A percentile compares a stretch with the other conserved stretches of the same genome.
Evolutionary conservation across 2,113 vertebrate species (phyloP).

Genomic region (Xenopus borealis): DNA sequence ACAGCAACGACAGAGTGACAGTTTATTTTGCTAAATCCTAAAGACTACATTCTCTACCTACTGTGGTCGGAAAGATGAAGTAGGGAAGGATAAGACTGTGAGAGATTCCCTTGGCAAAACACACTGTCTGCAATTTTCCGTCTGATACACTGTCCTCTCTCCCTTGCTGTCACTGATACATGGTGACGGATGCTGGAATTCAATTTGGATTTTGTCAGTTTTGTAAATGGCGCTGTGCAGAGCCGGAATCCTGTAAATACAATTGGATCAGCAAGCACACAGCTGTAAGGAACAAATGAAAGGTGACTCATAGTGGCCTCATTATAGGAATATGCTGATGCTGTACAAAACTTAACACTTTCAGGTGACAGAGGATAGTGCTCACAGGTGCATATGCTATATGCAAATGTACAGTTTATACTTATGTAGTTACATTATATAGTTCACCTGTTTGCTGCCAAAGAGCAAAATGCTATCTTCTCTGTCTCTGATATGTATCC

Average conservation of each 20-base stretch:
- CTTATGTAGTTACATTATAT: neutral
- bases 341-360: constrained; percentile 14
- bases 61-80: constrained; percentile 11
- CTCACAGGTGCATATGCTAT: too few relatives aligned
- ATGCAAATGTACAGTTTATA: neutral
- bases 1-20: constrained; percentile 44
- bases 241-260: constrained; percentile 50
- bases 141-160: constrained; percentile 39
- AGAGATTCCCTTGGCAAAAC: constrained; percentile 52
- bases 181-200: constrained; percentile 54
- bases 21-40: constrained; percentile 49
- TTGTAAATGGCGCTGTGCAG: constrained; percentile 58
- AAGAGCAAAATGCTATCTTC: neutral
- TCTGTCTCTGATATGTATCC: too few relatives aligned
- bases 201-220: constrained; percentile 60
- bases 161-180: constrained; percentile 53
- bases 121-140: constrained; percentile 53
- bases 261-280: constrained; percentile 55
- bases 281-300: constrained; percentile 56
- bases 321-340: constrained; percentile 57
- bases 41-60: constrained; percentile 38
- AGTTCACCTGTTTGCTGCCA: neutral
- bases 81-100: constrained; percentile 40
- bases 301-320: constrained; percentile 56
- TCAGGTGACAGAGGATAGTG: neutral